Percentiles rank a stretch among this genome's conserved stretches.
Evolutionary conservation across 2,113 vertebrate species (phyloP).

Genomic region (Narcine bancroftii): DNA sequence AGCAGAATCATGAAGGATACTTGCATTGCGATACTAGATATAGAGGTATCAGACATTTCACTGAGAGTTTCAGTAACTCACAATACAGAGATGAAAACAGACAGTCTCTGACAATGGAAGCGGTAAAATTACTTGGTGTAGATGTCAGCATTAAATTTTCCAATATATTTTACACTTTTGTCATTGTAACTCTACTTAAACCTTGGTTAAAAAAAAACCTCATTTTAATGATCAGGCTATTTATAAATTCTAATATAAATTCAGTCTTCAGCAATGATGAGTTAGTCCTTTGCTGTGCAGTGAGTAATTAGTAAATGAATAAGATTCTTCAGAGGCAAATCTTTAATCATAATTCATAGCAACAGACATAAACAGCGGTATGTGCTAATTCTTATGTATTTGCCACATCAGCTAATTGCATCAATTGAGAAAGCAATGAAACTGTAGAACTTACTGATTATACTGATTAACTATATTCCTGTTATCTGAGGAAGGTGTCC

Average conservation of each 20-base stretch:
- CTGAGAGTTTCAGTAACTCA: no score
- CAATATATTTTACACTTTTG: background rate
- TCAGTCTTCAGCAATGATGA: background rate
- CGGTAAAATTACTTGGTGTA: background rate
- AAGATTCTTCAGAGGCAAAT: background rate
- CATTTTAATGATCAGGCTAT: background rate
- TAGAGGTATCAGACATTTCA: no score
- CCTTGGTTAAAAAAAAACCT: background rate
- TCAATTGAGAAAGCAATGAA: background rate
- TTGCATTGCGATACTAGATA: no score
- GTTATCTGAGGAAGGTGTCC: background rate
- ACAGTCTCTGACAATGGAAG: background rate
- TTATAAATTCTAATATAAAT: background rate
- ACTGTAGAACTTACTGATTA: background rate
- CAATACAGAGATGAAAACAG: no score
- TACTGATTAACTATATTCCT: background rate
- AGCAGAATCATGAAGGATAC: no score
- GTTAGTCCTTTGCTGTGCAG: background rate
- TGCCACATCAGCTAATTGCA: no score
- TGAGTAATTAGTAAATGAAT: background rate
- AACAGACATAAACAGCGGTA: background rate
- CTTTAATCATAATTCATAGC: background rate
- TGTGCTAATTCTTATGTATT: background rate
- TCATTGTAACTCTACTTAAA: background rate
- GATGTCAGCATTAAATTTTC: background rate